Evolutionary conservation across 1,140 invertebrate species (phyloP).

Genomic region (Papilio machaon): DNA sequence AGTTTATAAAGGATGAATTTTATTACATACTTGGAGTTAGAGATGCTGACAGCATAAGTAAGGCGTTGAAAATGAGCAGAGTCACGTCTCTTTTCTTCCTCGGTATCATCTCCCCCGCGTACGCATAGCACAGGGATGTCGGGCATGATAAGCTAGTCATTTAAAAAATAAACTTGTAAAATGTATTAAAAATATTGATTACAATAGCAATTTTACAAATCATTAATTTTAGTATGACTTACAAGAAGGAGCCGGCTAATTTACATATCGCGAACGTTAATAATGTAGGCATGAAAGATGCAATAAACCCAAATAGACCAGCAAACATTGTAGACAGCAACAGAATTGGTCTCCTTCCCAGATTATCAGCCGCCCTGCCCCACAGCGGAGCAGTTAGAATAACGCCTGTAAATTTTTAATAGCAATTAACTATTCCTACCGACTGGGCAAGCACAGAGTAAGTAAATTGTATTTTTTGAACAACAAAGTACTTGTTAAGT

Average conservation of each 20-base stretch:
- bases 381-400: constrained; percentile 70
- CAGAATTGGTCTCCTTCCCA: constrained; percentile 66
- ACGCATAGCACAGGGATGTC: constrained; percentile 66
- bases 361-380: constrained; percentile 62
- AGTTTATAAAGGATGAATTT: no score
- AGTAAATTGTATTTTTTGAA: neutral
- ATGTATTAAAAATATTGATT: constrained; percentile 8
- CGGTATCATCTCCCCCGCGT: constrained; percentile 65
- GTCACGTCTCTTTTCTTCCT: constrained; percentile 56
- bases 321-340: constrained; percentile 52
- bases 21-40: constrained; percentile 57
- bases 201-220: neutral
- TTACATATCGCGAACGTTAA: constrained; percentile 62
- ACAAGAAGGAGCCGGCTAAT: constrained; percentile 67
- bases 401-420: constrained; percentile 58
- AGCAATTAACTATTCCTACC: constrained; percentile 8
- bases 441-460: neutral
- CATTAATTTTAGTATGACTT: constrained; percentile 48
- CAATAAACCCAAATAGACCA: constrained; percentile 54
- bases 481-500: no score
- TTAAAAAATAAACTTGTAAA: neutral
- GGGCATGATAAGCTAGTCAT: constrained; percentile 62
- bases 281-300: constrained; percentile 65
- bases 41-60: constrained; percentile 60
- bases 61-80: constrained; percentile 58